Percentiles rank a stretch among this genome's conserved stretches.
These are phyloP conservation scores for Riptortus pedestris DNA, from an alignment of 1,140 invertebrate genomes.

Conservation along the genomic window DNA sequence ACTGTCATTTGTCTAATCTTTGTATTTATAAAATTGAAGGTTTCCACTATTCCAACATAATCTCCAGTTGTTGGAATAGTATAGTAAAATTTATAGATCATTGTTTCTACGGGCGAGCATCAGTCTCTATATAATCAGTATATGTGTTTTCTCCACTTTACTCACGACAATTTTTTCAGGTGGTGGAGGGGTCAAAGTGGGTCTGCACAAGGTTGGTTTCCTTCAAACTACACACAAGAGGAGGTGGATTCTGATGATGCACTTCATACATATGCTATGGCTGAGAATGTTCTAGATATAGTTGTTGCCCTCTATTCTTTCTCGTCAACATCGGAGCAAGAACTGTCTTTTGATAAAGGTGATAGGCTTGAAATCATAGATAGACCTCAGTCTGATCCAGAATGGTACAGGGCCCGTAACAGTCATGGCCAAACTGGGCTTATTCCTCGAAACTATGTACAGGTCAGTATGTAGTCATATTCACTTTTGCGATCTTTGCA, in stretches of 20 bases:
- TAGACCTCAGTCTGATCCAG: slow-evolving; percentile 88
- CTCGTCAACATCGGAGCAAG: slow-evolving; percentile 89
- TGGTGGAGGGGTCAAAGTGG: slow-evolving; percentile 96
- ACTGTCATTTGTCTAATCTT: too few relatives aligned
- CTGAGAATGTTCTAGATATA: slow-evolving; percentile 85
- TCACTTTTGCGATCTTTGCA: too few relatives aligned
- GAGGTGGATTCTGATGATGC: slow-evolving; percentile 71
- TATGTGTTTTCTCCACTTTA: too few relatives aligned
- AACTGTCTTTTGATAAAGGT: slow-evolving; percentile 92
- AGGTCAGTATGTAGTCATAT: too few relatives aligned
- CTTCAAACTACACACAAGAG: slow-evolving; percentile 94
- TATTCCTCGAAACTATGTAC: slow-evolving; percentile 93
- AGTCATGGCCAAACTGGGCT: slow-evolving; percentile 81
- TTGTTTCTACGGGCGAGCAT: too few relatives aligned
- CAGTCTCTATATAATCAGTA: too few relatives aligned
- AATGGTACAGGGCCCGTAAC: slow-evolving; percentile 94
- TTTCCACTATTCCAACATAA: too few relatives aligned
- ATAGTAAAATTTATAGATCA: too few relatives aligned
- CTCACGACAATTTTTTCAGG: slow-evolving; percentile 40
- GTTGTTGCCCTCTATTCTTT: slow-evolving; percentile 90
- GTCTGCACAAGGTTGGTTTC: slow-evolving; percentile 83
- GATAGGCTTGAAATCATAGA: slow-evolving; percentile 90
- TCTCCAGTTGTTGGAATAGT: too few relatives aligned
- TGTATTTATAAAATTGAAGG: too few relatives aligned
- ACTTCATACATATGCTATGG: slow-evolving; percentile 82